Base-by-base conservation (phyloP, 1,140 invertebrate species). In the Pachypsylla venusta region DNA sequence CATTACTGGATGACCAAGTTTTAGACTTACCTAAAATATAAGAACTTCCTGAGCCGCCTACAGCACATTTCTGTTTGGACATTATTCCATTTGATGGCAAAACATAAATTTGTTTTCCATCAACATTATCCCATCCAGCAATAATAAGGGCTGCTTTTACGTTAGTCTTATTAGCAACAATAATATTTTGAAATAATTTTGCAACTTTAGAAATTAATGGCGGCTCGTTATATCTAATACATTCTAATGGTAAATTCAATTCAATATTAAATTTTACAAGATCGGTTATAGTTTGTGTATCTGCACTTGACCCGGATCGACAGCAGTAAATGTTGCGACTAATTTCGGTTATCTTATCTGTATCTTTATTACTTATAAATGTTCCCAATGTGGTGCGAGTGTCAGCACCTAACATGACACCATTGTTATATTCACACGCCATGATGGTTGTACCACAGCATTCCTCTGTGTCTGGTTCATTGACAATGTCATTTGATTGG, bases 351-450 rank as follows among this genome's bases (percentile, higher is more conserved):
- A 99, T 73, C 70, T 99, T 99, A 71, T 98, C 93, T 2, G 91
- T 87, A 4, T 90, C 89, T 67, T 94, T 83, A 73, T 95, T 97
- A 4, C 91, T 84, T 61, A 98, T 84, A 70, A 93, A 98, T 0
- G 84, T 74, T 84, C 94, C 93, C 24, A 86, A 87, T 13, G 92
- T 93, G 35, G 93, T 92, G 61, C 94, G 80, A 1, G 94, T 94
- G 77, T 99, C 95, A n/a, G 95, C 95, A 25, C 91, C 95, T 70
- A 98, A 86, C 0, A 98, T 80, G 24, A 98, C 91, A 30, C 95
- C 95, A 30, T 84, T 92, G 68, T 90, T 79, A 70, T 87, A 98
- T 73, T 98, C 92, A 53, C 88, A 85, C 40, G 95, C 95, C 81
- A 97, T 91, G 64, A 98, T 91, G 5, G 95, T 85, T 2, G 87